phyloP scores from a whole-genome alignment of 2,113 vertebrate genomes.

The Eulacestoma nigropectus region DNA sequence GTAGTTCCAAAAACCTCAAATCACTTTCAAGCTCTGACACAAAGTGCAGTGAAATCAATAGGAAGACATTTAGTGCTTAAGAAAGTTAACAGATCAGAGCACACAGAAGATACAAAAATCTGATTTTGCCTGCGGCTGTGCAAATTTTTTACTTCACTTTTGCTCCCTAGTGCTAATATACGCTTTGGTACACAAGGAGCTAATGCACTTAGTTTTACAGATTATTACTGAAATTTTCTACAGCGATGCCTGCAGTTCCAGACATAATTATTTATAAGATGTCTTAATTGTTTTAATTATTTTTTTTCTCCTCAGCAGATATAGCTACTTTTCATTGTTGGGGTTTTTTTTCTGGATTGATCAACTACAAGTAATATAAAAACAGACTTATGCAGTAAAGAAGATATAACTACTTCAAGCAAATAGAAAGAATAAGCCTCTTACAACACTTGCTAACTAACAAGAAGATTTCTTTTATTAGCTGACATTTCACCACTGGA shows the following conservation, averaged over 20 bases:
- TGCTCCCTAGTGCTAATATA: neutral
- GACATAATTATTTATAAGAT: neutral
- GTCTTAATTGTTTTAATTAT: neutral
- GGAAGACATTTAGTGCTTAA: neutral
- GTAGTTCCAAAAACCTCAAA: neutral
- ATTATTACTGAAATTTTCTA: neutral
- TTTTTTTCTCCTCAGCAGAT: neutral
- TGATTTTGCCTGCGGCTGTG: neutral
- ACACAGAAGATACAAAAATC: neutral
- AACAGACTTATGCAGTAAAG: neutral
- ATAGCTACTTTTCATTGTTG: neutral
- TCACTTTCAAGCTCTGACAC: neutral
- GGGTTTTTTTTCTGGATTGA: neutral
- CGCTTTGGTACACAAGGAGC: fast-evolving
- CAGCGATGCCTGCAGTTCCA: neutral
- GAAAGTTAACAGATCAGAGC: neutral
- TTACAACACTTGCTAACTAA: neutral
- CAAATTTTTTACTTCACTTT: neutral
- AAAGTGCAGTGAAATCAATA: neutral
- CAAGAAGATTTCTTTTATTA: neutral
- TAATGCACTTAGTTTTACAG: neutral
- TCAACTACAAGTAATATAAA: neutral
- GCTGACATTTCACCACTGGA: neutral
- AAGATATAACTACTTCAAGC: neutral
- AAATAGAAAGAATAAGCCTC: neutral